phyloP scores from a whole-genome alignment of 2,888 invertebrate genomes.

The Agapetus fuscipes region DNA sequence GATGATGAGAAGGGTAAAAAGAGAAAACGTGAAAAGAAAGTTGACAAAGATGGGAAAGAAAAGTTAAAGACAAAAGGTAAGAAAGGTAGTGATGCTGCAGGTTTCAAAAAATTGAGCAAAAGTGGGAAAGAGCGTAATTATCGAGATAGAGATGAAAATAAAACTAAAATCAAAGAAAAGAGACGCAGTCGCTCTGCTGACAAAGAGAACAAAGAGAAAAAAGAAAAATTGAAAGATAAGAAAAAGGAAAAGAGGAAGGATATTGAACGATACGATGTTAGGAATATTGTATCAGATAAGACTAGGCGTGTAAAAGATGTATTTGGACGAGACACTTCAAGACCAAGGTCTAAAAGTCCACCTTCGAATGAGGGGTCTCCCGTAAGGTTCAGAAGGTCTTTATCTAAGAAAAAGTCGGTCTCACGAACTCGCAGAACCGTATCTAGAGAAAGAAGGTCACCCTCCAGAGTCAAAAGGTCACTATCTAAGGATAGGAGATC shows the following conservation, averaged over 20 bases:
- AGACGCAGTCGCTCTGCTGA: conserved; percentile 25
- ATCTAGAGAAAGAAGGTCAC: conserved; percentile 26
- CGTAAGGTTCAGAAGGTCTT: conserved; percentile 24
- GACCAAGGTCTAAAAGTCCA: conserved; percentile 30
- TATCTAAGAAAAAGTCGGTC: conserved; percentile 25
- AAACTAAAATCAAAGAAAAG: conserved; percentile 27
- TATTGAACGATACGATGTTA: conserved; percentile 73
- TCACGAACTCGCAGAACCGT: conserved; percentile 28
- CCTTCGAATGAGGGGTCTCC: conserved; percentile 23
- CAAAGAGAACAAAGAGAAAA: conserved; percentile 30
- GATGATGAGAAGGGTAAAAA: conserved; percentile 36
- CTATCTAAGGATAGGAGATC: conserved; percentile 15
- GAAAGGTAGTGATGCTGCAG: conserved; percentile 40
- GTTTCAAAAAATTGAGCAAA: conserved; percentile 75
- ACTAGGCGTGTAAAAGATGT: conserved; percentile 60
- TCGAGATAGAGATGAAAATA: conserved; percentile 47
- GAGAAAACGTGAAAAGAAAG: conserved; percentile 44
- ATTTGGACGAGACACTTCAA: conserved; percentile 64
- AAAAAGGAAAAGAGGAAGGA: conserved; percentile 63
- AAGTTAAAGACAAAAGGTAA: conserved; percentile 31
- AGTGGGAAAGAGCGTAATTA: conserved; percentile 70
- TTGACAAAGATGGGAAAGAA: conserved; percentile 36
- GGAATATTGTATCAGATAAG: conserved; percentile 64
- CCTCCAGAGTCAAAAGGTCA: conserved; percentile 25
- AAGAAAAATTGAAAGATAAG: conserved; percentile 35